Conservation (phyloP, 2,888 invertebrate species). For the Oscheius myriophilus region DNA sequence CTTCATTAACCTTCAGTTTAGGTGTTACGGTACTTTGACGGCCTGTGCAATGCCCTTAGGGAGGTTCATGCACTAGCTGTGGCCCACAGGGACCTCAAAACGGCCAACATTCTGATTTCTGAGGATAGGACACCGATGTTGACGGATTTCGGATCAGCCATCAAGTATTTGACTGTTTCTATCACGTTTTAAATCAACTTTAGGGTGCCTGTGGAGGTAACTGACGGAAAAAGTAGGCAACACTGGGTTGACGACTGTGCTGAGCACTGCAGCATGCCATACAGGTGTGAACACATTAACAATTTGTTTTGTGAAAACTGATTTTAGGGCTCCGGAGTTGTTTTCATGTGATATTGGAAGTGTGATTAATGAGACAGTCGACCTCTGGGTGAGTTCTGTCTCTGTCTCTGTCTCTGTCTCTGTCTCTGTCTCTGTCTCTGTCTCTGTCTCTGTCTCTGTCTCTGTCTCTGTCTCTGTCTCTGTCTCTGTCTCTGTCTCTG, state of each 20-base stretch:
- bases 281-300: conserved; percentile 71
- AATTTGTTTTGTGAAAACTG: not conserved
- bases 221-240: conserved; percentile 70
- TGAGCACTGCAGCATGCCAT: conserved; percentile 87
- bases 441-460: too few species aligned
- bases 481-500: too few species aligned
- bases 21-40: conserved; percentile 41
- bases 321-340: conserved; percentile 81
- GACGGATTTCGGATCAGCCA: conserved; percentile 82
- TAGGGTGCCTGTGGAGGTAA: conserved; percentile 71
- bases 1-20: not conserved
- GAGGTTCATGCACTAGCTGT: conserved; percentile 49
- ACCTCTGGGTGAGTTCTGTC: conserved; percentile 81
- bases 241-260: conserved; percentile 82
- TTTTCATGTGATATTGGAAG: conserved; percentile 85
- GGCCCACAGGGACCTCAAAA: conserved; percentile 81
- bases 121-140: conserved; percentile 80
- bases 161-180: conserved; percentile 14
- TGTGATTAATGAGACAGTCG: conserved; percentile 84
- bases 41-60: conserved; percentile 48
- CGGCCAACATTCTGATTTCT: conserved; percentile 83
- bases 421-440: too few species aligned
- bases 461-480: too few species aligned
- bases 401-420: too few species aligned
- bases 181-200: conserved; percentile 15